phyloP scores from a whole-genome alignment of 2,113 vertebrate genomes.

The Cyprinus carpio region DNA sequence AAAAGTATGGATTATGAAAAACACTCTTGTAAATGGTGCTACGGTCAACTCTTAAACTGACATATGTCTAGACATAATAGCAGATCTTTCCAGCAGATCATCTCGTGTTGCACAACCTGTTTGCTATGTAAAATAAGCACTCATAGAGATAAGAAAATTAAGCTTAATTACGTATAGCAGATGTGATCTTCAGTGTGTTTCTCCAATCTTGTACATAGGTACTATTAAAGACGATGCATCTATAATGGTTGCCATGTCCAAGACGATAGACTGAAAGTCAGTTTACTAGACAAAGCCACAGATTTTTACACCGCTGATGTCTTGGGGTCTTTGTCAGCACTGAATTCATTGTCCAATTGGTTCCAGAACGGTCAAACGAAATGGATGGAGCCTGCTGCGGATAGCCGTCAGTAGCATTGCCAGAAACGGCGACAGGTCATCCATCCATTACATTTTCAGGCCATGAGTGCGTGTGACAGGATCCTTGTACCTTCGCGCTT shows the following conservation, averaged over 20 bases:
- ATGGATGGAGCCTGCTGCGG: constrained; percentile 62
- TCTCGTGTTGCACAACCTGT: neutral
- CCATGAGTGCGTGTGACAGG: constrained; percentile 38
- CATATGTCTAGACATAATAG: neutral
- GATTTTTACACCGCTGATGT: constrained; percentile 33
- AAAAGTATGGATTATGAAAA: neutral
- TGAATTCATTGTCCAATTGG: constrained; percentile 23
- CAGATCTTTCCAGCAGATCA: neutral
- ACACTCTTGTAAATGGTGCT: neutral
- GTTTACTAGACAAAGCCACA: constrained; percentile 60
- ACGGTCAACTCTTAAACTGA: neutral
- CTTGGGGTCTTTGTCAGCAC: accelerated
- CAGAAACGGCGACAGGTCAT: constrained; percentile 53
- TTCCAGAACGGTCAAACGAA: constrained; percentile 58
- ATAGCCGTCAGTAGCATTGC: constrained; percentile 59
- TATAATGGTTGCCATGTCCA: neutral
- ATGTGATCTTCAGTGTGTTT: accelerated
- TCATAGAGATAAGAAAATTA: neutral
- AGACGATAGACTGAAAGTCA: neutral
- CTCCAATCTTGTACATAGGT: constrained; percentile 27
- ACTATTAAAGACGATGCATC: constrained; percentile 60
- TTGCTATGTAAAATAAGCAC: neutral
- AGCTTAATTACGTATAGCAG: neutral
- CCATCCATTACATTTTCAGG: neutral
- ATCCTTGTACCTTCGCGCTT: constrained; percentile 60